Base-by-base conservation (phyloP, 2,113 vertebrate genomes). In the Equus quagga region DNA sequence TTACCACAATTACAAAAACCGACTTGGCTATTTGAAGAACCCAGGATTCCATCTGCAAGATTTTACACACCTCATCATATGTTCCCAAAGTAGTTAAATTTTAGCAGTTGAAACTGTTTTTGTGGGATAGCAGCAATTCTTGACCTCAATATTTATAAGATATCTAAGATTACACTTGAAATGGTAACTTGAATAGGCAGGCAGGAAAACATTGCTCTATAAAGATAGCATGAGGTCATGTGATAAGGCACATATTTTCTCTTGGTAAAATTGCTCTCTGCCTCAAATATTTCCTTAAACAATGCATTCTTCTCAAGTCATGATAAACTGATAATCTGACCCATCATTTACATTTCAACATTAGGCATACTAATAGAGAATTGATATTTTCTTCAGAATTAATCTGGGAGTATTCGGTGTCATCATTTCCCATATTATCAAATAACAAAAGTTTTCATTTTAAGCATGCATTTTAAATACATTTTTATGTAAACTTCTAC, bases 291-390 rank as follows among this genome's bases (percentile, higher is more conserved):
- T 83, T 81, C 19, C 62, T 67, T 92, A 54, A 91, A 75, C 15
- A 64, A 80, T 67, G n/a, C 2, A 58, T 83, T 82, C 19, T 64
- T 15, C 49, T 60, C 15, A 78, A 86, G 72, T 78, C n/a, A 82
- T 69, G 44, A 62, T 65, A 69, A 64, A 86, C 3, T 60, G 11
- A 78, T 44, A 94, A 73, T 44, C 8, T 33, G 6, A 46, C 2
- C 14, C 9, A 51, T 17, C 49, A 88, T 72, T 81, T 93, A 81
- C 80, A 94, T 91, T 88, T 91, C 33, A 95, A n/a, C 54, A 93
- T 62, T 46, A 46, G 23, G 0, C 58, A 86, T 78, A 65, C 36
- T 65, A 80, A 6, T 69, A 70, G 31, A 58, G 3, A 83, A 49
- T 62, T 76, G 8, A 81, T 24, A 70, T 73, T 84, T 92, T 87